Evolutionary conservation across 2,113 vertebrate species (phyloP).

Genomic region (Cephalopterus ornatus): DNA sequence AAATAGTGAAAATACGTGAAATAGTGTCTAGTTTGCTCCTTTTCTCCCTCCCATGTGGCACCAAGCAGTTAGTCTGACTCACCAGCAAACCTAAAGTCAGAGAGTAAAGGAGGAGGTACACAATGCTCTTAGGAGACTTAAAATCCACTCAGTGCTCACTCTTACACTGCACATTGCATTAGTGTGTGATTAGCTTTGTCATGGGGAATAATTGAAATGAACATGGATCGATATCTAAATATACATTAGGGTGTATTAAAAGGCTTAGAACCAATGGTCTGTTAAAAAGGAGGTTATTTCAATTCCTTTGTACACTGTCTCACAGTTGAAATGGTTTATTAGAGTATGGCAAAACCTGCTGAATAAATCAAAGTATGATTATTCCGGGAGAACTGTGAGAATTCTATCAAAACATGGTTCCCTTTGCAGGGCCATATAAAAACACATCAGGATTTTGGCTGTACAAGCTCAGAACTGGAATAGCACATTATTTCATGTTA

Average conservation of each 20-base stretch:
- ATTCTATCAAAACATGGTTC: not conserved
- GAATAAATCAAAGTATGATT: not conserved
- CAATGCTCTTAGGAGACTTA: not conserved
- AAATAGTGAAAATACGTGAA: not conserved
- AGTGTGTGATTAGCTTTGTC: not conserved
- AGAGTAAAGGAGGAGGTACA: not conserved
- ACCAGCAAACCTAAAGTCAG: not conserved
- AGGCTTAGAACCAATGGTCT: not conserved
- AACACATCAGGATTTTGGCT: not conserved
- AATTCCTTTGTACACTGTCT: not conserved
- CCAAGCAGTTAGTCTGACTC: not conserved
- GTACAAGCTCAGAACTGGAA: not conserved
- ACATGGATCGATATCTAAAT: not conserved
- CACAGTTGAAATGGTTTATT: not conserved
- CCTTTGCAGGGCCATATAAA: not conserved
- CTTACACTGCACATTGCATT: not conserved
- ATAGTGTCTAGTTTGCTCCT: not conserved
- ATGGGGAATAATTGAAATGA: not conserved
- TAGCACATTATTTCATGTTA: not conserved
- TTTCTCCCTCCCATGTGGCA: not conserved
- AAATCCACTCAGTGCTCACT: not conserved
- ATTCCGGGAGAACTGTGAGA: not conserved
- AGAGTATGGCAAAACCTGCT: not conserved
- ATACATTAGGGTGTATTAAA: not conserved
- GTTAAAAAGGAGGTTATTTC: slow-evolving; percentile 19